Conservation (phyloP, 2,113 vertebrate genomes). For the Nycticryphes semicollaris region DNA sequence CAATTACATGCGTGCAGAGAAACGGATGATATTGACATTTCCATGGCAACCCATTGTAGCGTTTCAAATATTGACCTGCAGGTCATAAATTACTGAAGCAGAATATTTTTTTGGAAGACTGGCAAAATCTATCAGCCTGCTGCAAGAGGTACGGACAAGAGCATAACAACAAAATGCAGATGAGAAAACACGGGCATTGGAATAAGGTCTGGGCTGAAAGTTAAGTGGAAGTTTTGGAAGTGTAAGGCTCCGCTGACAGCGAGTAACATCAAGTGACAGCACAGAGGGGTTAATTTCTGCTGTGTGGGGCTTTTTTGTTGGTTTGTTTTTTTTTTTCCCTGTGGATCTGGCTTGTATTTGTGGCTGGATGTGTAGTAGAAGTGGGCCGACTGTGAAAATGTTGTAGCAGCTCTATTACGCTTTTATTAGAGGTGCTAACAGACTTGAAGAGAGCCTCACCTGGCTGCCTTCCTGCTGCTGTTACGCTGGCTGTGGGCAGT, state of each 20-base stretch:
- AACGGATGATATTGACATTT: constrained; percentile 48
- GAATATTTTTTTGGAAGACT: constrained; percentile 34
- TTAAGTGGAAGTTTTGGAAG: not conserved
- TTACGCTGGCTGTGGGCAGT: rapidly evolving
- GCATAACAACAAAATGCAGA: not conserved
- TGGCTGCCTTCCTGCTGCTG: not conserved
- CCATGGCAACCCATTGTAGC: constrained; percentile 58
- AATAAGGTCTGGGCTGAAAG: not conserved
- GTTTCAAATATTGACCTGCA: constrained; percentile 42
- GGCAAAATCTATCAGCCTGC: not conserved
- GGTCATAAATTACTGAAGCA: constrained; percentile 35
- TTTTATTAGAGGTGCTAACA: not conserved
- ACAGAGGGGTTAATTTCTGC: not conserved
- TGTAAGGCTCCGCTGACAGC: not conserved
- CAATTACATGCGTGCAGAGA: constrained; percentile 10
- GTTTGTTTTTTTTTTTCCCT: too few species aligned
- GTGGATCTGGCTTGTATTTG: not conserved
- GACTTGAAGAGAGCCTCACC: not conserved
- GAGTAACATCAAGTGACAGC: not conserved
- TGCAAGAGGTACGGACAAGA: not conserved
- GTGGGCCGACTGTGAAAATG: not conserved
- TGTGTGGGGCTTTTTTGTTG: too few species aligned
- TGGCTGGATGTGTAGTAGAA: not conserved
- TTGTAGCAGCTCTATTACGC: not conserved
- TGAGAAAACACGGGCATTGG: not conserved